phyloP scores from a whole-genome alignment of 1,140 invertebrate genomes.

The Magallana angulata region DNA sequence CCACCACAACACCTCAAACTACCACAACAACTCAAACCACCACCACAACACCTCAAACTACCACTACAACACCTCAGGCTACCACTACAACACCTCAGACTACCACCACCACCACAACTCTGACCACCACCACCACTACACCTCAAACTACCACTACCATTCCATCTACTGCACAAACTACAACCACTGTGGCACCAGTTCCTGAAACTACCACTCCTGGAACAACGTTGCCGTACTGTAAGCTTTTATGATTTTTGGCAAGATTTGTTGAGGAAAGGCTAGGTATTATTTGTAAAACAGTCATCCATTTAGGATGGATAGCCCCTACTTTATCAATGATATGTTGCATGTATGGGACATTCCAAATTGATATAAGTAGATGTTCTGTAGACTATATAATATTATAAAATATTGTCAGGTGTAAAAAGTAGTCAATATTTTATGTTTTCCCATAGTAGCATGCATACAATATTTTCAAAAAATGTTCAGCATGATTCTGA shows the following conservation, averaged over 20 bases:
- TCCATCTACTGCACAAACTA: constrained; percentile 14
- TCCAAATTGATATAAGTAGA: too few species aligned
- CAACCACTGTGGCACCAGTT: background rate
- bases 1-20: background rate
- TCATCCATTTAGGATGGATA: background rate
- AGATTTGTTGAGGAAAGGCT: background rate
- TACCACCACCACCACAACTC: background rate
- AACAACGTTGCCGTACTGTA: constrained; percentile 3
- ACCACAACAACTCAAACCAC: constrained; percentile 35
- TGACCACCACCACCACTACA: background rate
- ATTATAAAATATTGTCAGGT: background rate
- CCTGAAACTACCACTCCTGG: constrained; percentile 39
- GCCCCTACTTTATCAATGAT: too few species aligned
- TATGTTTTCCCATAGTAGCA: too few species aligned
- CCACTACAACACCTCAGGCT: background rate
- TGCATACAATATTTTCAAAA: too few species aligned
- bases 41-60: background rate
- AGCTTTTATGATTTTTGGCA: background rate
- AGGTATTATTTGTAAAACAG: too few species aligned
- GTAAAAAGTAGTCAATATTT: too few species aligned
- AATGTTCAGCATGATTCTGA: too few species aligned
- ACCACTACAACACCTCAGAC: background rate
- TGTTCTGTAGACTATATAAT: too few species aligned
- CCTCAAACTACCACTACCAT: background rate
- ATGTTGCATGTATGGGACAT: too few species aligned